These are phyloP conservation scores for Potamilus streckersoni DNA, from an alignment of 1,140 invertebrate genomes.

Conservation along the genomic window DNA sequence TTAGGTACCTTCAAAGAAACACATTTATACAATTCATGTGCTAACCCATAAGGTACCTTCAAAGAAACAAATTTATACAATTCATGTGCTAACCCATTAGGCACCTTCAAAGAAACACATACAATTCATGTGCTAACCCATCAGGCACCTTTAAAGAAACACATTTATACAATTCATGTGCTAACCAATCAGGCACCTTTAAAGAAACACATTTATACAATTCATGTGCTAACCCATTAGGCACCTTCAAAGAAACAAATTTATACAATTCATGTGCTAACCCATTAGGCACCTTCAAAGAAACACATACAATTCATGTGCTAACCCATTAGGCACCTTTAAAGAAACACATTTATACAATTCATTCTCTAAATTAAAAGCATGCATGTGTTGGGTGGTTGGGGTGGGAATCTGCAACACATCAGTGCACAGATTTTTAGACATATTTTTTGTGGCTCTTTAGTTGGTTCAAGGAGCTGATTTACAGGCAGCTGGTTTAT, in stretches of 20 bases:
- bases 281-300: slow-evolving; percentile 64
- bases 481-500: too few relatives aligned
- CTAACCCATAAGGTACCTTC: slow-evolving; percentile 66
- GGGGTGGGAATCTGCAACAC: too few relatives aligned
- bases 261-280: slow-evolving; percentile 36
- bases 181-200: slow-evolving; percentile 66
- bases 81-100: slow-evolving; percentile 60
- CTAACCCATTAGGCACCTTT: slow-evolving; percentile 67
- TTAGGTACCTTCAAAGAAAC: slow-evolving; percentile 60
- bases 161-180: slow-evolving; percentile 10
- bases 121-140: slow-evolving; percentile 49
- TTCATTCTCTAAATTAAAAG: too few relatives aligned
- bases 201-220: neutral
- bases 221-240: slow-evolving; percentile 60
- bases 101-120: slow-evolving; percentile 48
- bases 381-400: too few relatives aligned
- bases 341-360: neutral
- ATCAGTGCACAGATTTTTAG: too few relatives aligned
- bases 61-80: neutral
- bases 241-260: slow-evolving; percentile 48
- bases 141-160: slow-evolving; percentile 60
- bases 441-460: too few relatives aligned
- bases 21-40: slow-evolving; percentile 10
- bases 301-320: slow-evolving; percentile 10
- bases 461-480: too few relatives aligned